Evolutionary conservation across 2,797 vertebrate species (phyloP).

Genomic region (Columba guinea): DNA sequence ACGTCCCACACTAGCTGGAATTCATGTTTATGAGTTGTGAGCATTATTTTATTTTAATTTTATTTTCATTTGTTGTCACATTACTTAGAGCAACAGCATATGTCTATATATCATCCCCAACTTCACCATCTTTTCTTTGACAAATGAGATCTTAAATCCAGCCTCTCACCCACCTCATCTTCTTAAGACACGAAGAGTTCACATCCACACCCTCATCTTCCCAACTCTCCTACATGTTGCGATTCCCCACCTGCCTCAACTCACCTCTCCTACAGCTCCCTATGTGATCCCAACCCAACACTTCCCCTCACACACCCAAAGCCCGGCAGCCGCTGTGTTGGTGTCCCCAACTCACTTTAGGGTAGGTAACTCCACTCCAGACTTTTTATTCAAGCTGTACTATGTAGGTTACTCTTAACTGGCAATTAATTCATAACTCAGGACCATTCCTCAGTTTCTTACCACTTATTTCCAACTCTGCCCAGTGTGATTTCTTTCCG

Average conservation of each 20-base stretch:
- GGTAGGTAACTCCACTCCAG: not conserved
- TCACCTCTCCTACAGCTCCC: not conserved
- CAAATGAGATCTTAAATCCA: not conserved
- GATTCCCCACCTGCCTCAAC: not conserved
- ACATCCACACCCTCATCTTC: not conserved
- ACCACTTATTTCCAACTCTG: slow-evolving; percentile 99
- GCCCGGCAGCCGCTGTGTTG: not conserved
- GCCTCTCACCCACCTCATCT: not conserved
- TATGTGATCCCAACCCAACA: not conserved
- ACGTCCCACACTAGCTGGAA: not conserved
- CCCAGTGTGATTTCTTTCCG: slow-evolving; percentile 98
- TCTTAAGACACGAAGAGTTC: not conserved
- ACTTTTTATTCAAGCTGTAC: not conserved
- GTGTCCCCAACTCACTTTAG: not conserved
- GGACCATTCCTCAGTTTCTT: slow-evolving; percentile 55
- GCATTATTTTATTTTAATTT: not conserved
- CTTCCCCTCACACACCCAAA: not conserved
- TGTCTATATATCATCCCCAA: not conserved
- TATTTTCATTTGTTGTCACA: not conserved
- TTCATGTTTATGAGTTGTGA: not conserved
- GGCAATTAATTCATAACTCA: not conserved
- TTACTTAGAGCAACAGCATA: not conserved
- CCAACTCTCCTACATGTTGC: not conserved
- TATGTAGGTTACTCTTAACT: not conserved
- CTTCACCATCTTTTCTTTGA: not conserved